Evolutionary conservation across 2,797 vertebrate species (phyloP), one percentile per base, ranked within the genome.

Genomic region (Synanceia verrucosa): DNA sequence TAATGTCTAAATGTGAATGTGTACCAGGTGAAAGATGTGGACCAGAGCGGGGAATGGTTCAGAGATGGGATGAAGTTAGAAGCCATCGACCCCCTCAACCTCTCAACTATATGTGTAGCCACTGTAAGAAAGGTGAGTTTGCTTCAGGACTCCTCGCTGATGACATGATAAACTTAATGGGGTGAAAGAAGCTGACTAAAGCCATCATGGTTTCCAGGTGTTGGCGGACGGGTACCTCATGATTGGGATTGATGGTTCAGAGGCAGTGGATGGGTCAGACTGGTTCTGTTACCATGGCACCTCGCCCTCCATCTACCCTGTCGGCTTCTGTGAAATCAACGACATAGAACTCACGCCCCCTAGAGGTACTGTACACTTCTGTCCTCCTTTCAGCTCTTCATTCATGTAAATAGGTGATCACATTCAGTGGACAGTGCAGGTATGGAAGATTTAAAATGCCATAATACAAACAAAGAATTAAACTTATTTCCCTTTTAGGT

Each of bases 251-350:
- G 97, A 99, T 82, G 98, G 98, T 87, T 99, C 98, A 18, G 98
- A 99, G 94, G 98, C 97, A 65, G 96, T 97, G 80, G 98, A 99
- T 66, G 98, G 97, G 48, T 99, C 98, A 80, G 98, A 99, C 94
- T 99, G 98, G 98, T 99, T 99, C 95, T 99, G 97, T 93, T 99
- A 98, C 82, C 97, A 99, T 87, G 94, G 95, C 90, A 95, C 95
- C 78, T 99, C 97, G 72, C 97, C 97, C 81, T 99, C 98, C 85
- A 96, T 99, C 93, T 99, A 97, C 92, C 98, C 98, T 81, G 97
- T 94, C 86, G 98, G 98, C 93, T 99, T 99, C 95, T 99, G 97
- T 98, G 98, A 99, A 97, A 99, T 99, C 94, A 99, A 99, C 94
- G 94, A 88, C 92, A 99, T 99, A 91, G 97, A 99, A 91, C 95